Percentiles rank a stretch among this genome's conserved stretches.
phyloP scores from a whole-genome alignment of 2,888 invertebrate genomes.

The Synanthedon myopaeformis region DNA sequence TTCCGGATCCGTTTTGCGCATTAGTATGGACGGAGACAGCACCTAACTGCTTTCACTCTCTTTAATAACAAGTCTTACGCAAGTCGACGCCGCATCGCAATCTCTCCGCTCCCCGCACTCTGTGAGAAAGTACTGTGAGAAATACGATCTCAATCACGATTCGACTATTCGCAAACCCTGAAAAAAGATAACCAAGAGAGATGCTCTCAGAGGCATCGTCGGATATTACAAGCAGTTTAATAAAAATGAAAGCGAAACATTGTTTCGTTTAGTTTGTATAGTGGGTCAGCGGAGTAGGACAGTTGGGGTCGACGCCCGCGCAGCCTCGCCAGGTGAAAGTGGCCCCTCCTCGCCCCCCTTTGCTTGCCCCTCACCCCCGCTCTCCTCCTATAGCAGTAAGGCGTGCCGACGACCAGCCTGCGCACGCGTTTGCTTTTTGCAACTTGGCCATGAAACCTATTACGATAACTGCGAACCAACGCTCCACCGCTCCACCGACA shows the following conservation, averaged over 20 bases:
- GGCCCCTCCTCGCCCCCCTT: constrained; percentile 42
- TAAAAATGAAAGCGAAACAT: constrained; percentile 62
- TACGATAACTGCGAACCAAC: constrained; percentile 63
- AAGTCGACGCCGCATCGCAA: constrained; percentile 33
- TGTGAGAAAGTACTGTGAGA: constrained; percentile 3
- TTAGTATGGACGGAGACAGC: constrained; percentile 58
- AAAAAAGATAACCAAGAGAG: not conserved
- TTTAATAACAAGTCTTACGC: constrained; percentile 60
- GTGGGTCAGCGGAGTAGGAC: constrained; percentile 68
- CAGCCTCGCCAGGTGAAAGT: constrained; percentile 68
- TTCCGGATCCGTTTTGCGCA: constrained; percentile 50
- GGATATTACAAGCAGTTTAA: constrained; percentile 47
- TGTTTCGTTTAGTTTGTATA: constrained; percentile 52
- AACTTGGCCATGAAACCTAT: constrained; percentile 68
- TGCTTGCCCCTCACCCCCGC: constrained; percentile 10
- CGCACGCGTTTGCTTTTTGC: constrained; percentile 66
- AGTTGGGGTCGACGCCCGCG: constrained; percentile 65
- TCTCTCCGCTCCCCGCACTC: constrained; percentile 45
- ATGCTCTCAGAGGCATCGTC: constrained; percentile 46
- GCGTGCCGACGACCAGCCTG: constrained; percentile 43
- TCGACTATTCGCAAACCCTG: not conserved
- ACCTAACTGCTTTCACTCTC: constrained; percentile 65
- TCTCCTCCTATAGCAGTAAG: constrained; percentile 35
- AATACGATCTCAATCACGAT: not conserved
- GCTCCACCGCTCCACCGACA: constrained; percentile 45